Evolutionary conservation across 2,888 invertebrate species (phyloP).

Genomic region (Serripes groenlandicus): DNA sequence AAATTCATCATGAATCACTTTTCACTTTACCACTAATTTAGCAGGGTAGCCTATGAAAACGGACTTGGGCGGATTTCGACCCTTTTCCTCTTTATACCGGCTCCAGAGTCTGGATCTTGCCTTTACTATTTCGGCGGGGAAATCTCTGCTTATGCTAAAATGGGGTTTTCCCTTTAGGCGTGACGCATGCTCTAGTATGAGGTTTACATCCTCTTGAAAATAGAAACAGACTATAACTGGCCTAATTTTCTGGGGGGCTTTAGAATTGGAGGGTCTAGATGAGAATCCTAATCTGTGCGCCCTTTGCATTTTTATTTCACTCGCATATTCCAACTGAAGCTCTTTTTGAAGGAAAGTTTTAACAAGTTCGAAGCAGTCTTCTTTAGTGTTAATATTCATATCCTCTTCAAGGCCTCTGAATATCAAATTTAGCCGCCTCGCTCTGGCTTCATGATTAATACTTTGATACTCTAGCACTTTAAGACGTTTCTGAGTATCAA

Average conservation of each 20-base stretch:
- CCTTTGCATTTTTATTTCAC: background rate
- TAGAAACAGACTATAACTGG: constrained; percentile 3
- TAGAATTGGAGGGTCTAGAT: background rate
- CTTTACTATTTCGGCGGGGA: background rate
- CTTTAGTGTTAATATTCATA: background rate
- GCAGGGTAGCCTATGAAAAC: constrained; percentile 10
- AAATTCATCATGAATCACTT: constrained; percentile 8
- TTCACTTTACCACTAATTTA: constrained; percentile 7
- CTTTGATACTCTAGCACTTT: background rate
- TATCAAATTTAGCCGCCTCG: background rate
- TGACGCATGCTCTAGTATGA: background rate
- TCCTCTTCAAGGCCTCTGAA: background rate
- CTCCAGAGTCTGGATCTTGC: constrained; percentile 11
- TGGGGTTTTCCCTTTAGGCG: background rate
- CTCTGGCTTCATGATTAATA: background rate
- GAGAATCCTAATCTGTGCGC: background rate
- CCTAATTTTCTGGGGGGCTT: background rate
- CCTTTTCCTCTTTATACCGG: background rate
- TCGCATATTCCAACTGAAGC: background rate
- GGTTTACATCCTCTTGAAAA: background rate
- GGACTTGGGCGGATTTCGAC: background rate
- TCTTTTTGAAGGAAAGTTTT: background rate
- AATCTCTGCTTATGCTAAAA: constrained; percentile 16
- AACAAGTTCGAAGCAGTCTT: background rate
- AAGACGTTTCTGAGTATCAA: no score